Evolutionary conservation across 2,113 vertebrate genomes (phyloP).

Genomic region (Engystomops pustulosus): DNA sequence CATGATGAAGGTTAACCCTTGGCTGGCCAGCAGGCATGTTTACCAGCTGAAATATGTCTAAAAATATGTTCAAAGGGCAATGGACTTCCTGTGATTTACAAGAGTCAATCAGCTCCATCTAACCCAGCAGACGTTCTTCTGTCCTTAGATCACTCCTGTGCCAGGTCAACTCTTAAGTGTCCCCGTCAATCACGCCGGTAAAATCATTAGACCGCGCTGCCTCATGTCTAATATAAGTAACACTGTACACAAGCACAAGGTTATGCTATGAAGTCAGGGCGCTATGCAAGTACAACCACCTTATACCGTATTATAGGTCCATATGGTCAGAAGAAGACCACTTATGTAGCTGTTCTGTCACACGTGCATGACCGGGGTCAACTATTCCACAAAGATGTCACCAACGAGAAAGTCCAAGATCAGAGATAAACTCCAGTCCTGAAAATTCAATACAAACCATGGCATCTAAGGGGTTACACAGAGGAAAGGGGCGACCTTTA

Average conservation of each 20-base stretch:
- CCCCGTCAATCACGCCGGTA: conserved; percentile 21
- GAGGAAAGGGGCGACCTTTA: no score
- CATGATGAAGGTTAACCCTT: conserved; percentile 14
- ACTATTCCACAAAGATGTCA: no score
- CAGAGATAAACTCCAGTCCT: no score
- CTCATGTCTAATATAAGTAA: conserved; percentile 44
- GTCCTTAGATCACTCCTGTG: conserved; percentile 46
- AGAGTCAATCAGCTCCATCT: conserved; percentile 43
- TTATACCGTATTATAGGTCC: background rate
- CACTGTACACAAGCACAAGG: conserved; percentile 7
- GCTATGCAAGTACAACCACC: background rate
- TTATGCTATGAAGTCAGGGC: background rate
- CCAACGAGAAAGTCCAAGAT: no score
- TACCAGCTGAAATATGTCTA: conserved; percentile 43
- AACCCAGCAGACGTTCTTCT: conserved; percentile 32
- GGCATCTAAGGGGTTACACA: no score
- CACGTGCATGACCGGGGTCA: no score
- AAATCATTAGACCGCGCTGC: conserved; percentile 26
- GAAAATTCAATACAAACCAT: no score
- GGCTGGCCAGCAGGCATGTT: background rate
- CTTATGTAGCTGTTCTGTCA: no score
- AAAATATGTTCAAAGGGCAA: conserved; percentile 49
- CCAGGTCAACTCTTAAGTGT: conserved; percentile 31
- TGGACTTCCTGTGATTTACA: conserved; percentile 40
- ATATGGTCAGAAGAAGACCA: no score